Evolutionary conservation across 2,888 invertebrate genomes (phyloP).

Genomic region (Amiota communis): DNA sequence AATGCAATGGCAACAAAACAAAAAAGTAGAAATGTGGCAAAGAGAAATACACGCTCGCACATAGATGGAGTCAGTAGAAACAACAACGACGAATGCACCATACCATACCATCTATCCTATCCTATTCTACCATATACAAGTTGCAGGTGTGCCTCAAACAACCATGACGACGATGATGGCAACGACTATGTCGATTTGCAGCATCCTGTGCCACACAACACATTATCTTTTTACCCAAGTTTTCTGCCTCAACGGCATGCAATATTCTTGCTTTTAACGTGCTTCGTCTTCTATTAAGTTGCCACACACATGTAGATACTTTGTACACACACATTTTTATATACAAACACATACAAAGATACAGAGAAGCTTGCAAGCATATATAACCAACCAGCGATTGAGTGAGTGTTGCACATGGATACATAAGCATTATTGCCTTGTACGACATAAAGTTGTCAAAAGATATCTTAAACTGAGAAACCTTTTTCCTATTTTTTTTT

Average conservation of each 20-base stretch:
- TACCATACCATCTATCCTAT: too few species aligned
- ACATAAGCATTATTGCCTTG: neutral
- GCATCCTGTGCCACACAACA: neutral
- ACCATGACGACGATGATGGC: neutral
- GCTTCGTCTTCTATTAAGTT: slow-evolving; percentile 3
- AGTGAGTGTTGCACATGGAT: neutral
- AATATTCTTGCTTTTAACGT: neutral
- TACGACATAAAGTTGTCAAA: slow-evolving; percentile 18
- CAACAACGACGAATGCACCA: neutral
- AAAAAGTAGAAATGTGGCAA: neutral
- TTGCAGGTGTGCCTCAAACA: slow-evolving; percentile 6
- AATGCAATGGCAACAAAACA: neutral
- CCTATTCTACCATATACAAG: too few species aligned
- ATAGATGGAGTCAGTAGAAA: neutral
- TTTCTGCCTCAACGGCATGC: too few species aligned
- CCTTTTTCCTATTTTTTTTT: neutral
- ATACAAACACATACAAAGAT: neutral
- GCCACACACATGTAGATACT: neutral
- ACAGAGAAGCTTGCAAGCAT: neutral
- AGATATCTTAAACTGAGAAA: neutral
- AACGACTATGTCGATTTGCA: neutral
- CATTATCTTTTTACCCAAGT: too few species aligned
- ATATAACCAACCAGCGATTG: neutral
- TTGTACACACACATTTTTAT: neutral
- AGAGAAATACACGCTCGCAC: neutral